A percentile compares a stretch with the other conserved stretches of the same genome.
These are phyloP conservation scores for Fragum sueziense DNA, from an alignment of 2,888 invertebrate genomes.

Conservation along the genomic window DNA sequence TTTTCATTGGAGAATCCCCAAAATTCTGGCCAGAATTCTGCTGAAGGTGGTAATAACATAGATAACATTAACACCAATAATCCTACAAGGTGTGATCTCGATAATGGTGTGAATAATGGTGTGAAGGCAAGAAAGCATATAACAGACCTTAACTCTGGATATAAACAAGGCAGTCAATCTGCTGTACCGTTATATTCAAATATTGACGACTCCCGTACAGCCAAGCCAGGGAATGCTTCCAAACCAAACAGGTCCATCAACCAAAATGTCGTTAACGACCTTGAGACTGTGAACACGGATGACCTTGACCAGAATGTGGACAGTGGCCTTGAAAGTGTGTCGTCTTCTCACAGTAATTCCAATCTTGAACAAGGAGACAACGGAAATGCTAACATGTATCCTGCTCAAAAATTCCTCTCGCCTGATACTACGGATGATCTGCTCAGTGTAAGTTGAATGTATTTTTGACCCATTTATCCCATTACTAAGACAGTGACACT, in stretches of 20 bases:
- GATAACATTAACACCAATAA: neutral
- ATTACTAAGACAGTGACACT: too few species aligned
- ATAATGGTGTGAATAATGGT: neutral
- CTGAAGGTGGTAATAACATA: too few species aligned
- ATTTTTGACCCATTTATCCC: neutral
- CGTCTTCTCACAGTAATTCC: too few species aligned
- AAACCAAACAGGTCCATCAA: neutral
- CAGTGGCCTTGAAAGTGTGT: too few species aligned
- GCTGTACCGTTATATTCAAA: neutral
- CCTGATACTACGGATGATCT: conserved; percentile 16
- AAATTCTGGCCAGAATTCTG: too few species aligned
- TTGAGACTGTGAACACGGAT: neutral
- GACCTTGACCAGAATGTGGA: neutral
- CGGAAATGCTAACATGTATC: neutral
- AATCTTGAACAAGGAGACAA: neutral
- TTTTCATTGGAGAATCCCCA: too few species aligned
- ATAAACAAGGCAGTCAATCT: neutral
- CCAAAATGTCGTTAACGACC: neutral
- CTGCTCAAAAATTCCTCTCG: conserved; percentile 12
- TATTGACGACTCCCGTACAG: neutral
- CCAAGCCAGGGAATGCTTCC: neutral
- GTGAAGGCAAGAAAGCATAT: neutral
- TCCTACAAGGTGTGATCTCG: neutral
- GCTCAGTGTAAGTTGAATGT: conserved; percentile 14
- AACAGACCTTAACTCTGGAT: neutral